Evolutionary conservation across 2,888 invertebrate genomes (phyloP), one percentile per base, ranked within the genome.

Genomic region (Azorinus chamasolen): DNA sequence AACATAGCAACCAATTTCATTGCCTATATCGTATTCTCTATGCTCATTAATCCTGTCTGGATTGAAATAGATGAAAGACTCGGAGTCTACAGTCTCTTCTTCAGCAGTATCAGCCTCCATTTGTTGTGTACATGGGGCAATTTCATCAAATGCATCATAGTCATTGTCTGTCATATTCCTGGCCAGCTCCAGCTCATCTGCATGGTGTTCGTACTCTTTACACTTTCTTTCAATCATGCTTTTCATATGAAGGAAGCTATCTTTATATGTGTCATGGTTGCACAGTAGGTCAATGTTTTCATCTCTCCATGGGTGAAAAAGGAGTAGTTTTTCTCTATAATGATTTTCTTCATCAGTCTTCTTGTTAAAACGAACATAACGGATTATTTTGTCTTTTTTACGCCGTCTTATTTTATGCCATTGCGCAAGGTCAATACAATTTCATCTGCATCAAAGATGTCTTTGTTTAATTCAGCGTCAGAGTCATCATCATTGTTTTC

Each of bases 241-340:
- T n/a, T 39, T 43, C 20, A 20, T 39, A n/a, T 39, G 12, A n/a
- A 22, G 24, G 22, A 43, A 46, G 6, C 22, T 16, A 24, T 37
- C 53, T 45, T 58, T 22, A 32, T 61, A 74, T 39, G 65, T 25
- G 10, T 46, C 45, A 53, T 16, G 54, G n/a, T 20, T 24, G 12
- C 27, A 53, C n/a, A 62, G n/a, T 32, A 54, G n/a, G 6, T 22
- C 25, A 12, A 14, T 24, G 5, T 18, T 32, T 62, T 77, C 76
- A 73, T 76, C 61, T 73, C 76, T 57, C 76, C 69, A 69, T 41
- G 80, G 80, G 41, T 53, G 45, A 66, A 66, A 79, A 6, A 75
- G 37, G 1, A 75, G 46, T 4, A 72, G 24, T 50, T 65, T 74
- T 58, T 79, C 54, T 18, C 61, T 43, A 37, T 20, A 75, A 53